Evolutionary conservation across 37 sponge, comb jelly and placozoan genomes (phyloP).

Genomic region (Oopsacas minuta): DNA sequence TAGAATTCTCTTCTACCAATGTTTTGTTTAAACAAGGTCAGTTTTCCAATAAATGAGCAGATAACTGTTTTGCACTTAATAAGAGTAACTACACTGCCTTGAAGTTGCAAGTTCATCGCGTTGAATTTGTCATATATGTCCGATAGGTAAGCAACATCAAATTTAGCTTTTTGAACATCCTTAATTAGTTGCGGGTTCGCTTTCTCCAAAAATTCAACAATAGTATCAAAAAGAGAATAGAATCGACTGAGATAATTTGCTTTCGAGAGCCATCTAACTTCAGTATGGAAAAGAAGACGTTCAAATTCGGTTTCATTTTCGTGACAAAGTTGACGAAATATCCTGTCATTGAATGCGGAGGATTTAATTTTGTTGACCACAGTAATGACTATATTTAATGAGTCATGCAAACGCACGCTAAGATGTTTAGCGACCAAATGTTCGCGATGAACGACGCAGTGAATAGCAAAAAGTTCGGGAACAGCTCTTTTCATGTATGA

Average conservation of each 20-base stretch:
- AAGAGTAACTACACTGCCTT: background rate
- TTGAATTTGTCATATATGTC: background rate
- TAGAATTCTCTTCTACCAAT: background rate
- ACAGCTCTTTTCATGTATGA: background rate
- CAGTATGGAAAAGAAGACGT: too few species aligned
- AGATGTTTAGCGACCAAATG: background rate
- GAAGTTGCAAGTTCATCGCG: too few species aligned
- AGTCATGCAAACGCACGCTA: background rate
- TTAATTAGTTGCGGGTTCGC: background rate
- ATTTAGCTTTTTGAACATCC: background rate
- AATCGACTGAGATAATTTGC: background rate
- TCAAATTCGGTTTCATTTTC: background rate
- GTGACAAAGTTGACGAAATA: background rate
- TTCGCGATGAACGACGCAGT: too few species aligned
- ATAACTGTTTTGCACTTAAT: background rate
- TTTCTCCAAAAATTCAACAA: background rate
- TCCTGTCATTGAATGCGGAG: background rate
- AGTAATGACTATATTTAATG: background rate
- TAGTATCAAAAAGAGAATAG: background rate
- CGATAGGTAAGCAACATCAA: background rate
- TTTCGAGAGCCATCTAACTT: background rate
- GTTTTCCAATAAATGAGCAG: background rate
- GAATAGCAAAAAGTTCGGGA: background rate
- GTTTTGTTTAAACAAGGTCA: too few species aligned
- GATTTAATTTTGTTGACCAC: background rate